Evolutionary conservation across 2,797 vertebrate genomes (phyloP).

Genomic region (Rachycentron canadum): DNA sequence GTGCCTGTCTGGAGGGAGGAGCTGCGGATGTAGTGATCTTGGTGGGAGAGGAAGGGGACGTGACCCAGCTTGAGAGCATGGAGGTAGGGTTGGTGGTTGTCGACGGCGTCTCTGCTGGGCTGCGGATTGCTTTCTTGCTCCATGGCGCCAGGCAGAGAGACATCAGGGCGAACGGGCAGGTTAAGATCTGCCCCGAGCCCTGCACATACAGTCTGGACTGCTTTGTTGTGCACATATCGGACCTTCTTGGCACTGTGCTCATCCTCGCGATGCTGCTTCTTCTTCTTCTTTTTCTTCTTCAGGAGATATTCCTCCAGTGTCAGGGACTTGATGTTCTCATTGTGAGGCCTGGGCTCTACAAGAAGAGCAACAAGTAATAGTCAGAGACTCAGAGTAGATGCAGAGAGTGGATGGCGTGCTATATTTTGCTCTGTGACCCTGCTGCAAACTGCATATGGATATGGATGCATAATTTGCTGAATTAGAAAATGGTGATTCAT

Average conservation of each 20-base stretch:
- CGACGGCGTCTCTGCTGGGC: constrained; percentile 80
- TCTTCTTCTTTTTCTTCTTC: constrained; percentile 97
- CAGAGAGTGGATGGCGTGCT: neutral
- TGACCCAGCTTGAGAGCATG: constrained; percentile 87
- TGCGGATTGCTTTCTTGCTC: constrained; percentile 86
- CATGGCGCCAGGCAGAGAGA: constrained; percentile 72
- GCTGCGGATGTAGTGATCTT: constrained; percentile 96
- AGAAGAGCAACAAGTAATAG: constrained; percentile 40
- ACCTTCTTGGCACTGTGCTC: constrained; percentile 88
- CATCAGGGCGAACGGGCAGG: constrained; percentile 71
- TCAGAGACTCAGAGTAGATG: constrained; percentile 6
- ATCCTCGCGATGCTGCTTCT: constrained; percentile 93
- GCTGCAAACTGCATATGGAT: neutral
- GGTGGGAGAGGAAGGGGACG: constrained; percentile 92
- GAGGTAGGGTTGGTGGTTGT: constrained; percentile 68
- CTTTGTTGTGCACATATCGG: constrained; percentile 90
- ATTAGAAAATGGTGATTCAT: neutral
- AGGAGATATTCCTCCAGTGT: constrained; percentile 89
- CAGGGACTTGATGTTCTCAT: constrained; percentile 92
- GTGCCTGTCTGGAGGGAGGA: constrained; percentile 92
- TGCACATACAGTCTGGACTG: constrained; percentile 92
- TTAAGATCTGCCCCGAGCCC: constrained; percentile 84
- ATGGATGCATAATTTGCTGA: constrained; percentile 5
- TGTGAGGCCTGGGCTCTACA: constrained; percentile 84
- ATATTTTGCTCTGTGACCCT: neutral